A percentile compares a stretch with the other conserved stretches of the same genome.
Conservation (phyloP, 2,113 vertebrate genomes). For the Platysternon megacephalum region DNA sequence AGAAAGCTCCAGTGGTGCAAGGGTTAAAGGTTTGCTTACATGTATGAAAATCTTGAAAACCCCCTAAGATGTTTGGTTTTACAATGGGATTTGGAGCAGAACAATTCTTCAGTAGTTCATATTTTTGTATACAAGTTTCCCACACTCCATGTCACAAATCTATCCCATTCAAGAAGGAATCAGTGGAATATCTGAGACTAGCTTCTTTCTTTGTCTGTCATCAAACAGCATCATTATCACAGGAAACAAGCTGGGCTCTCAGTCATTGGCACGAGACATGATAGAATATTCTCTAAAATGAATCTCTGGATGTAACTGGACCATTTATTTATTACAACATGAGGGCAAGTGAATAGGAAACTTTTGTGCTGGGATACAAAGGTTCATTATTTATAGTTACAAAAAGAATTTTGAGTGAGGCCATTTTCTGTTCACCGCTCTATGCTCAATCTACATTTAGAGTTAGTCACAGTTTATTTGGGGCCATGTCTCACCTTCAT, state of each 20-base stretch:
- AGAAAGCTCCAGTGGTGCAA: background rate
- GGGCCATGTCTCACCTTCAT: background rate
- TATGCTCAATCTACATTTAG: background rate
- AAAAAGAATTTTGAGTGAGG: conserved; percentile 15
- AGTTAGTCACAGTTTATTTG: background rate
- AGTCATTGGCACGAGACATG: background rate
- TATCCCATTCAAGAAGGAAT: background rate
- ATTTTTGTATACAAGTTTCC: background rate
- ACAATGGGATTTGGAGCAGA: fast-evolving
- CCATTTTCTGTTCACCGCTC: background rate
- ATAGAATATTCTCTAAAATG: background rate
- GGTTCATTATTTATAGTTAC: background rate
- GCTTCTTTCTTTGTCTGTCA: background rate
- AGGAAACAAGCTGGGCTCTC: fast-evolving
- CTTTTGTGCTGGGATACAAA: background rate
- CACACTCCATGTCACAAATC: fast-evolving
- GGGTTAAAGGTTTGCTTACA: background rate
- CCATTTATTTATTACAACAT: background rate
- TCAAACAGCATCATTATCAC: background rate
- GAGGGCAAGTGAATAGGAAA: background rate
- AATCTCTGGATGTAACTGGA: background rate
- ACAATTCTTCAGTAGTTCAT: background rate
- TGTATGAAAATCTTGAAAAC: background rate
- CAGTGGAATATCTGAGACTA: background rate
- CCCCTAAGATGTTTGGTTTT: background rate